Evolutionary conservation across 2,797 vertebrate genomes (phyloP).

Genomic region (Pseudochromis fuscus): DNA sequence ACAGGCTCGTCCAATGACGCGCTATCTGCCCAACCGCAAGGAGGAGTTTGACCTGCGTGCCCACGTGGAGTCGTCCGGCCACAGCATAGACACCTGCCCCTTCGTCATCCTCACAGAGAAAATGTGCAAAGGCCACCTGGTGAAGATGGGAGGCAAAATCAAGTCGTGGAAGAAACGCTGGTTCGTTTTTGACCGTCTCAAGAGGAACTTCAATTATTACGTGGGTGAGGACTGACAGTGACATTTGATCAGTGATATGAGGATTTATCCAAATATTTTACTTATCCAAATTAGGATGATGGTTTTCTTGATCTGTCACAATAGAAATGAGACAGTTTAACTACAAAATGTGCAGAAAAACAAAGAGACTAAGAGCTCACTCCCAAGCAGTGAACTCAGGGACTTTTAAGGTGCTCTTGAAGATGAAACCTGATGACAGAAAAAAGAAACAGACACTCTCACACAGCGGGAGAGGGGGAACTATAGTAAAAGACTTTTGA

Average conservation of each 20-base stretch:
- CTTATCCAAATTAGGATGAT: background rate
- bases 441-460: background rate
- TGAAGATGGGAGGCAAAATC: constrained; percentile 99
- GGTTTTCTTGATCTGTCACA: background rate
- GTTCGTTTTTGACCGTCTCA: constrained; percentile 98
- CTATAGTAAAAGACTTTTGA: background rate
- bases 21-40: constrained; percentile 96
- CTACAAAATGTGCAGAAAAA: background rate
- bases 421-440: background rate
- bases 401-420: background rate
- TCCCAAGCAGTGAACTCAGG: background rate
- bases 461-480: too few relatives aligned
- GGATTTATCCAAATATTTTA: background rate
- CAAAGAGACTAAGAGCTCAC: background rate
- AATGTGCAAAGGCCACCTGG: constrained; percentile 97
- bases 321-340: background rate
- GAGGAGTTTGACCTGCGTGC: constrained; percentile 96
- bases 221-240: constrained; percentile 84
- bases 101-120: constrained; percentile 92
- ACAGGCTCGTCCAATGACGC: constrained; percentile 95
- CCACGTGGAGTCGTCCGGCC: constrained; percentile 96
- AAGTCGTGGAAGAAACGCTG: constrained; percentile 99
- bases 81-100: constrained; percentile 93
- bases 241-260: background rate
- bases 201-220: constrained; percentile 96